phyloP scores from a whole-genome alignment of 2,797 vertebrate species.

The Falco berigora region DNA sequence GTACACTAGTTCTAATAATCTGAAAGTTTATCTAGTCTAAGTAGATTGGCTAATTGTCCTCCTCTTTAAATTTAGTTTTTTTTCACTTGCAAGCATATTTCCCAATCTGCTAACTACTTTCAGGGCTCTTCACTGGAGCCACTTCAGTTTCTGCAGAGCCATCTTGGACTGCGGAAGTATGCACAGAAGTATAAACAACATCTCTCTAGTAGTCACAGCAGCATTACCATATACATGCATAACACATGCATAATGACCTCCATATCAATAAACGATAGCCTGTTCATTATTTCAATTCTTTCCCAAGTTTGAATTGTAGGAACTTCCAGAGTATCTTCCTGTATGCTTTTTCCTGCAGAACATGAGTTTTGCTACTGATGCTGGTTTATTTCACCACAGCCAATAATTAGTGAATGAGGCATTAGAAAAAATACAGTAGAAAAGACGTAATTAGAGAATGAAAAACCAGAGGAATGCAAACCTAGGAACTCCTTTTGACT shows the following conservation, averaged over 20 bases:
- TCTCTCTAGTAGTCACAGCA: not conserved
- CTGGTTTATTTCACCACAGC: not conserved
- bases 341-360: not conserved
- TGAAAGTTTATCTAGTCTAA: not conserved
- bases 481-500: not conserved
- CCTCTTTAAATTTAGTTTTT: not conserved
- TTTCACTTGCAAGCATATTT: not conserved
- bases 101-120: not conserved
- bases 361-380: not conserved
- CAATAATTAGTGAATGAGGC: not conserved
- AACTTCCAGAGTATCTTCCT: not conserved
- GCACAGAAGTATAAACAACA: not conserved
- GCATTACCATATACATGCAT: not conserved
- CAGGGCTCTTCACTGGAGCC: not conserved
- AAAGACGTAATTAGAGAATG: not conserved
- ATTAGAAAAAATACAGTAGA: not conserved
- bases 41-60: not conserved
- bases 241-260: not conserved
- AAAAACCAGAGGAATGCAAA: not conserved
- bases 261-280: not conserved
- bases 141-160: not conserved
- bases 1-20: not conserved
- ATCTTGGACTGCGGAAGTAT: not conserved
- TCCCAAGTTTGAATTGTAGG: not conserved
- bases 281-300: not conserved